phyloP scores from a whole-genome alignment of 2,888 invertebrate species.

The Camponotus fellah region DNA sequence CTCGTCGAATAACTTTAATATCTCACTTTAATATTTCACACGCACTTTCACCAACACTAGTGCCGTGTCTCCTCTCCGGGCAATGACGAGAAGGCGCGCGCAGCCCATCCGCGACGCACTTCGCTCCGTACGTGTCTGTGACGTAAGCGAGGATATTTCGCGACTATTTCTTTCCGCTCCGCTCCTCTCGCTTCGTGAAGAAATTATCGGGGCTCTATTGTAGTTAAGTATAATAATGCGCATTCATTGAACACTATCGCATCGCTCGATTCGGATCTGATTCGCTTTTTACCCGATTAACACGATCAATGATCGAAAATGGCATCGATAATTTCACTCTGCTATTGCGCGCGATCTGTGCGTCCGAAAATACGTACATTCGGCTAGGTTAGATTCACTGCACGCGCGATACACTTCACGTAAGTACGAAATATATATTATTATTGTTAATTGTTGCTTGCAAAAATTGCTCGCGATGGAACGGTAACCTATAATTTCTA shows the following conservation, averaged over 20 bases:
- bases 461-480: background rate
- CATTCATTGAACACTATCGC: background rate
- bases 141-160: background rate
- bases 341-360: background rate
- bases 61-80: no score
- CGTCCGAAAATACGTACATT: background rate
- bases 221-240: background rate
- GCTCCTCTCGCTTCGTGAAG: background rate
- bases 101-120: background rate
- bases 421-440: background rate
- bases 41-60: no score
- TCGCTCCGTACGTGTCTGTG: background rate
- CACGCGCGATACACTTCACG: background rate
- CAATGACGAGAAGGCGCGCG: no score
- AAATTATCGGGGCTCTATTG: background rate
- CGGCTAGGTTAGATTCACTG: background rate
- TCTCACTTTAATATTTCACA: no score
- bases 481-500: background rate
- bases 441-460: background rate
- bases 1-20: no score
- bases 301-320: background rate
- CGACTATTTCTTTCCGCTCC: background rate
- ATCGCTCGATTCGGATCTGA: background rate
- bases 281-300: background rate
- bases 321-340: background rate